Evolutionary conservation across 2,113 vertebrate genomes (phyloP).

Genomic region (cattle (Bos taurus)): ARS-UCD2.0 NC_037344.1:16270001-16270500

Average conservation of each 20-base stretch:
- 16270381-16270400: background rate
- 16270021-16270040: background rate
- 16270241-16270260: background rate
- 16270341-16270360: background rate
- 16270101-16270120: background rate
- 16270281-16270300: background rate
- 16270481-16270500: background rate
- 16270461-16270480: background rate
- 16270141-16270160: background rate
- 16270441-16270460: background rate
- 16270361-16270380: background rate
- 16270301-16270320: rapidly evolving
- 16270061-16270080: background rate
- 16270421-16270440: background rate
- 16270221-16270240: background rate
- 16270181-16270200: background rate
- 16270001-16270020: background rate
- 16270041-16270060: background rate
- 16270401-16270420: background rate
- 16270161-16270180: background rate
- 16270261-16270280: background rate
- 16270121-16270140: background rate
- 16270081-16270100: background rate
- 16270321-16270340: background rate
- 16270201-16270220: background rate